Evolutionary conservation across 2,797 vertebrate species (phyloP).

Genomic region (Petrocephalus schoutedeni): DNA sequence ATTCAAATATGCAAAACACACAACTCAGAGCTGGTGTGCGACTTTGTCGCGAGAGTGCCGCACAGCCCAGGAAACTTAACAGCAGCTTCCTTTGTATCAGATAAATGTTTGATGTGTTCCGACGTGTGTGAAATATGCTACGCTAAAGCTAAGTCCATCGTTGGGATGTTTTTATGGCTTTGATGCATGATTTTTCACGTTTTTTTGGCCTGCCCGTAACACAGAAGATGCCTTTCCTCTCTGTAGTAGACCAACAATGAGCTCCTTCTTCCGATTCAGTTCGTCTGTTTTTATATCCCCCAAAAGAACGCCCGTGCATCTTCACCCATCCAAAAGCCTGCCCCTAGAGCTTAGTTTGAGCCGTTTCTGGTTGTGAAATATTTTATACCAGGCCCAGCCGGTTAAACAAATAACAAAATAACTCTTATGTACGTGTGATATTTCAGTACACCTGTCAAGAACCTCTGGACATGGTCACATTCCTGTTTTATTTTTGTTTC

Average conservation of each 20-base stretch:
- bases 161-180: slow-evolving; percentile 60
- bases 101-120: not conserved
- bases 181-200: slow-evolving; percentile 59
- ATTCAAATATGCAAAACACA: slow-evolving; percentile 36
- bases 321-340: not conserved
- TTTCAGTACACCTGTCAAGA: not conserved
- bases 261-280: slow-evolving; percentile 26
- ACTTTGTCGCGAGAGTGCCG: slow-evolving; percentile 42
- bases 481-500: not conserved
- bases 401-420: not conserved
- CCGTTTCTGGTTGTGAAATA: not conserved
- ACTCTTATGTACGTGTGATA: not conserved
- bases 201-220: slow-evolving; percentile 61
- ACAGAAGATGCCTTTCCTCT: slow-evolving; percentile 57
- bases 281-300: not conserved
- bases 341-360: not conserved
- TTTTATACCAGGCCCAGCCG: not conserved
- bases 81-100: slow-evolving; percentile 20
- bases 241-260: slow-evolving; percentile 30
- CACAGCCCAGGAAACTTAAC: slow-evolving; percentile 44
- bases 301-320: not conserved
- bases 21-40: slow-evolving; percentile 52
- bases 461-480: not conserved
- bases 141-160: slow-evolving; percentile 51
- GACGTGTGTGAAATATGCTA: slow-evolving; percentile 54